These are phyloP conservation scores for Erebia aethiops DNA, from an alignment of 2,888 invertebrate species.

Conservation along the genomic window DNA sequence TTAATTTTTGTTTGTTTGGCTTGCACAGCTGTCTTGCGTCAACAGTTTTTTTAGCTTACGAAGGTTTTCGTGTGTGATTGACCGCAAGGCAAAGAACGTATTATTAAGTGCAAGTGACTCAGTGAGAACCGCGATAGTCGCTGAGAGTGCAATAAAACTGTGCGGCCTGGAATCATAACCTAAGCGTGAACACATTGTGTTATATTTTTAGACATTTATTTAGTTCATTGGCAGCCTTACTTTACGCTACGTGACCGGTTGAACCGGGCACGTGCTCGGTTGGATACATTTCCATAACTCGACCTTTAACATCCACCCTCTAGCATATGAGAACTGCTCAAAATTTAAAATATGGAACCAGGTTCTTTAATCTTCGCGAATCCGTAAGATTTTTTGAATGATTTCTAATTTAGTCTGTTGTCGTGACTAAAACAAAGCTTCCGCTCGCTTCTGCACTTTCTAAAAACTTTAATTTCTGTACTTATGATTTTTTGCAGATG, in stretches of 20 bases:
- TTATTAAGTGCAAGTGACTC: conserved; percentile 55
- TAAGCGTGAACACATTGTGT: conserved; percentile 64
- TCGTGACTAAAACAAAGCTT: conserved; percentile 54
- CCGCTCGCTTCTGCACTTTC: conserved; percentile 48
- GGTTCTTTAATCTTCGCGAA: conserved; percentile 66
- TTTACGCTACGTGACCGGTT: conserved; percentile 53
- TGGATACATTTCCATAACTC: conserved; percentile 48
- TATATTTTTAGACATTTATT: conserved; percentile 78
- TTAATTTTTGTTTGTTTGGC: conserved; percentile 72
- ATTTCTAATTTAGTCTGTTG: conserved; percentile 51
- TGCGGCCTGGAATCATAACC: conserved; percentile 66
- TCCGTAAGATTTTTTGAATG: conserved; percentile 64
- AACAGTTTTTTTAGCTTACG: conserved; percentile 58
- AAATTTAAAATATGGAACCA: conserved; percentile 59
- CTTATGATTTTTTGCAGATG: background rate
- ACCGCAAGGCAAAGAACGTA: conserved; percentile 55
- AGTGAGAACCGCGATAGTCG: conserved; percentile 53
- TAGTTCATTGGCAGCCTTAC: conserved; percentile 71
- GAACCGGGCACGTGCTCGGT: conserved; percentile 65
- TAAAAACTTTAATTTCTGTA: conserved; percentile 12
- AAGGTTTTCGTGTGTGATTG: conserved; percentile 60
- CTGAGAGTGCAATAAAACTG: conserved; percentile 41
- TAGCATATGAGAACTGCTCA: conserved; percentile 49
- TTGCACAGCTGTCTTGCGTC: conserved; percentile 75
- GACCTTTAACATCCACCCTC: conserved; percentile 10